Evolutionary conservation across 2,888 invertebrate species (phyloP), one percentile per base, ranked within the genome.

Genomic region (Apodemia duryi): DNA sequence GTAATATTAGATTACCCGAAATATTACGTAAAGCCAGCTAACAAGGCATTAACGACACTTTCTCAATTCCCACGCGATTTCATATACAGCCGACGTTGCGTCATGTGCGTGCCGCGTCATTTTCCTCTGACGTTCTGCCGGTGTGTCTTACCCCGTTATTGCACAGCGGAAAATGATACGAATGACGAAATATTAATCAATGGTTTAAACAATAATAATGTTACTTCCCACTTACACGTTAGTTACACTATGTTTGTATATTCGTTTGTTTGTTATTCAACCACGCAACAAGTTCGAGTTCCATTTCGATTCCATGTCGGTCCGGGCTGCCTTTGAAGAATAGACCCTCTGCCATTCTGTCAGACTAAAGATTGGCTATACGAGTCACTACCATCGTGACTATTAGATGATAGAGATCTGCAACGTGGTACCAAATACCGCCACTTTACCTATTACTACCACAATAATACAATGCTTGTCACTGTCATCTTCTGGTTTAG

Each of bases 61-160:
- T 57, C 57, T 35, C 13, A 32, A 32, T 57, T 57, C 57, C 57
- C 57, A 57, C 57, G 32, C 32, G 57, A 57, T 29, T 32, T 57
- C 57, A 32, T 32, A 13, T 32, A 57, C 57, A 57, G 57, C 32
- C 13, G 11, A 57, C 57, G 32, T 57, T 57, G 57, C 57, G n/a
- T 57, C 57, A 57, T 32, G 57, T 32, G 57, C n/a, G n/a, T 35
- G 57, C 57, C 11, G 57, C 57, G 57, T 57, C 57, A 57, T 57
- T 57, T 57, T 57, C 57, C 57, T 13, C 32, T 13, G 32, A 32
- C n/a, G 57, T 28, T 54, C 10, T 29, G 29, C 29, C 57, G 13
- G 35, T 32, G 35, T 35, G 35, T 54, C 57, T 32, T 13, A 57
- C 57, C 13, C 57, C 32, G 13, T 57, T 57, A 57, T 13, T 57